Evolutionary conservation across 2,888 invertebrate species (phyloP), one percentile per base, ranked within the genome.

Genomic region (Platycheirus rosarum): DNA sequence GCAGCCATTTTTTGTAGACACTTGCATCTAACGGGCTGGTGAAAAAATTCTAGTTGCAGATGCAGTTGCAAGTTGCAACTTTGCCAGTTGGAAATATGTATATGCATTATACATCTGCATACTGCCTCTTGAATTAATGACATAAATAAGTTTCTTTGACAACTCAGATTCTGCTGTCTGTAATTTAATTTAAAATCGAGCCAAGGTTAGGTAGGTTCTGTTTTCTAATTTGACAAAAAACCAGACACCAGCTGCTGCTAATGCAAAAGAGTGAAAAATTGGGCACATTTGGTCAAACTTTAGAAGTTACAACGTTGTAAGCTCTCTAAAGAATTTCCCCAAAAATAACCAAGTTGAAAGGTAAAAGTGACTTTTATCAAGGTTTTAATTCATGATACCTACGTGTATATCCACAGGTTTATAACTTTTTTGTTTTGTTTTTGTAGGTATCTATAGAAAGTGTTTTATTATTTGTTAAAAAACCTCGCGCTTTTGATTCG

Each of bases 1-100:
- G 75, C 75, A 65, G 79, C 79, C 79, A 80, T 80, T 75, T 80
- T 57, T 65, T 49, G 29, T 42, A 11, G 46, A 44, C 51, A 53
- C 16, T 60, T 57, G 53, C 51, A 69, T 46, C 23, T 40, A 55
- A 55, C 55, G 55, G 37, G 20, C 37, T 37, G 7, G 2, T 9
- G 9, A 11, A 14, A 37, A 40, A 16, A 40, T 57, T 57, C 40
- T 40, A 11, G 14, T 57, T 57, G 40, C 55, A 40, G 23, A 23
- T 14, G 20, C 37, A 26, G 32, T 5, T 35, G 32, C 51, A 32
- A 9, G 4, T 13, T 11, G 53, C 16, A 2, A n/a, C 14, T 55
- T 32, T 55, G 20, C 23, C 5, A 51, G 11, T 51, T 29, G 8
- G n/a, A 23, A 23, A 23, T 23, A 23, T 23, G n/a, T n/a, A n/a